Base-by-base conservation (phyloP, 2,888 invertebrate species). In the Gnatocerus cornutus region DNA sequence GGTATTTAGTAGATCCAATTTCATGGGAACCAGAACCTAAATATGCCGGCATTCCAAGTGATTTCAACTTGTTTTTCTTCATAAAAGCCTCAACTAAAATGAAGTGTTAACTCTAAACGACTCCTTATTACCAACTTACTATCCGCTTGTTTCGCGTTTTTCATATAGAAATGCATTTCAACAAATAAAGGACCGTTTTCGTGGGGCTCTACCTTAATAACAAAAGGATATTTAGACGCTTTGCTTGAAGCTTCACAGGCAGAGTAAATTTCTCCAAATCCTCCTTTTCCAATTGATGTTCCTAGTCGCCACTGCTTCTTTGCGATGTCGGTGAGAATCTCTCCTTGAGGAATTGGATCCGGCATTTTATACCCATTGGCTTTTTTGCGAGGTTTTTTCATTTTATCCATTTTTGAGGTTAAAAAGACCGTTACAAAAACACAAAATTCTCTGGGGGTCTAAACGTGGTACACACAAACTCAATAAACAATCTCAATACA, bases 161-260 rank as follows among this genome's bases (percentile, higher is more conserved):
- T 88, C 84, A 92, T 89, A 80, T 94, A 98, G 84, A 97, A 97
- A 86, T 96, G 92, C 87, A 94, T 93, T 86, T 98, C 98, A 53
- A 95, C 95, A 87, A 96, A 99, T 0, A 99, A 85, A 0, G 98
- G 98, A 0, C 98, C 98, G 88, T 97, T 98, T 69, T 88, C 91
- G 83, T 92, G 92, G 7, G 97, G 97, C 86, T 98, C 97, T 80
- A 94, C 93, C 89, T 95, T 94, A 0, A 94, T 87, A 10, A 93
- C 94, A 80, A 88, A 92, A 3, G 91, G 89, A 83, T 90, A 93
- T 64, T 87, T 86, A 0, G 85, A 82, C 0, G 87, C 83, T 7
- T 78, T 76, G 37, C 84, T 82, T 0, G 87, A 84, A 30, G 87
- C 88, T 63, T 88, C 89, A 84, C 90, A 91, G 43, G 95, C 96